phyloP scores from a whole-genome alignment of 2,797 vertebrate species.

The Microctenopoma steveboyesi region DNA sequence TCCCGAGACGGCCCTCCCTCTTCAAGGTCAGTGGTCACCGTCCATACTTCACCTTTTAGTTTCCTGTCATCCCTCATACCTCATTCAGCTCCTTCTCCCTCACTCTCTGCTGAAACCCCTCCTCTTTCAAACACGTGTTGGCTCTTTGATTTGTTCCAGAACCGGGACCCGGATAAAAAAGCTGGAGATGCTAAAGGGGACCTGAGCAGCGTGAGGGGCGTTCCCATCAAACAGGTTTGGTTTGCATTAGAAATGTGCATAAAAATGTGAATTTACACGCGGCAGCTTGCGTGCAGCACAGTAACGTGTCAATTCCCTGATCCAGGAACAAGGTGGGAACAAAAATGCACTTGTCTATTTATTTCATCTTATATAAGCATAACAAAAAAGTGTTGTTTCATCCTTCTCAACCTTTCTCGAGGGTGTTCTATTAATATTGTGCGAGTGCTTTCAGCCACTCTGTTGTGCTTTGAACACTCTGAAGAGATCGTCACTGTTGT shows the following conservation, averaged over 20 bases:
- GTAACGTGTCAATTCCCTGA: constrained; percentile 11
- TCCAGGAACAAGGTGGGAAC: constrained; percentile 22
- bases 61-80: constrained; percentile 38
- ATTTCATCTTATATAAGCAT: constrained; percentile 58
- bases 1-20: constrained; percentile 91
- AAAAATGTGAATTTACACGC: constrained; percentile 11
- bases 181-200: constrained; percentile 88
- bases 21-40: constrained; percentile 87
- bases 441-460: constrained; percentile 36
- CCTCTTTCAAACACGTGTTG: neutral
- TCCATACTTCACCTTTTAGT: constrained; percentile 9
- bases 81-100: constrained; percentile 2
- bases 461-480: constrained; percentile 50
- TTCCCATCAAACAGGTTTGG: constrained; percentile 93
- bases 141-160: constrained; percentile 76
- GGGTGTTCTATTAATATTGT: constrained; percentile 62
- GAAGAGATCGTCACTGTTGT: constrained; percentile 24
- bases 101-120: neutral
- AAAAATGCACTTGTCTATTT: constrained; percentile 39
- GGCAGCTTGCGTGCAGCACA: constrained; percentile 8
- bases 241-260: neutral
- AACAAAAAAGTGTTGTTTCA: constrained; percentile 32
- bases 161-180: constrained; percentile 92
- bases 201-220: constrained; percentile 81
- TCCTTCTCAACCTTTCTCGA: constrained; percentile 44